Base-by-base conservation (phyloP, 2,888 invertebrate species). In the Trissonchulus sp. region DNA sequence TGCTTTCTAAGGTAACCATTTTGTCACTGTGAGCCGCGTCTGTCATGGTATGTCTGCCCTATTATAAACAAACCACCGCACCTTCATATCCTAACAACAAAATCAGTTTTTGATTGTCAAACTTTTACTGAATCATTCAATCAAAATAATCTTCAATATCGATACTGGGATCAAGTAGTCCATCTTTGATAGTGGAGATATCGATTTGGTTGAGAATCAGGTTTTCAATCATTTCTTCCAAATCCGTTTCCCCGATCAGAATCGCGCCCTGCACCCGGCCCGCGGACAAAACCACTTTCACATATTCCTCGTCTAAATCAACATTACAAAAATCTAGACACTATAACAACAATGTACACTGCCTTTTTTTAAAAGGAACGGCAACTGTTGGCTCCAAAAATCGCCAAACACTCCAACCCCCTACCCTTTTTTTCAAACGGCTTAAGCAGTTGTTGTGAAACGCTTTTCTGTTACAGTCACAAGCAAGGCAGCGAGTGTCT, bases 141-240 rank as follows among this genome's bases (percentile, higher is more conserved):
- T 99, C 99, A 89, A 99, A 99, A 87, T 94, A 99, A 88, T 99
- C 99, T 86, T 98, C 98, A 82, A 99, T 93, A 85, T 99, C 98
- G 83, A 99, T 92, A 84, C 93, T 89, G 31, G 97, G 96, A 88
- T 99, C 91, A 8, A 99, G 88, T 80, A 99, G 90, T 85, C 96
- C 92, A 85, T 95, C 93, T 75, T 94, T 95, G 85, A 91, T 92
- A 15, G 89, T 88, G 75, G 91, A 90, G 76, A 99, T 87, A 87
- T 98, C 95, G 76, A 94, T 89, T 84, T 94, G 92, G 88, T 98
- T 94, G 38, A 98, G 88, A 82, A 99, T 98, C 77, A 99, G 88
- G 88, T 99, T 98, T 87, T 99, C 98, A 86, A 95, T 93, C 85
- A 93, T 96, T 87, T 99, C 99, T 84, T 98, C 99, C 77, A 98